Evolutionary conservation across 2,888 invertebrate genomes (phyloP).

Genomic region (Eristalinus aeneus): DNA sequence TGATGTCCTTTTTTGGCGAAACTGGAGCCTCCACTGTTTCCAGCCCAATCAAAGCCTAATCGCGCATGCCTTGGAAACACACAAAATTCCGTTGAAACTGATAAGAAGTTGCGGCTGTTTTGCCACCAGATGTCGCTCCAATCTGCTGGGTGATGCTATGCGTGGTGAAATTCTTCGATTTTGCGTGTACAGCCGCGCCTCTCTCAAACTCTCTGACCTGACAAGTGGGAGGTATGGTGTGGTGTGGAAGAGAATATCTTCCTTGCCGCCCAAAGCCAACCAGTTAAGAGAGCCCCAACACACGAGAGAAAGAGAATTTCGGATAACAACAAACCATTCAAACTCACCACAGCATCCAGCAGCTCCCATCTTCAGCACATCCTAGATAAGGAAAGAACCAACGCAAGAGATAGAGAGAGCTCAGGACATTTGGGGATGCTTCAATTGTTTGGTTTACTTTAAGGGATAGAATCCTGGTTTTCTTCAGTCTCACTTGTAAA

Average conservation of each 20-base stretch:
- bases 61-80: conserved; percentile 67
- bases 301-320: not conserved
- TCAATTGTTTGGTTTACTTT: conserved; percentile 73
- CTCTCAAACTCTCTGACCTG: not conserved
- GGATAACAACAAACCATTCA: conserved; percentile 33
- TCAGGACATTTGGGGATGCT: conserved; percentile 21
- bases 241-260: conserved; percentile 1
- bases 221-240: conserved; percentile 8
- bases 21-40: not conserved
- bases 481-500: conserved; percentile 80
- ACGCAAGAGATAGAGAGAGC: not conserved
- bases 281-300: conserved; percentile 11
- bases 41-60: conserved; percentile 13
- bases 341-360: conserved; percentile 57
- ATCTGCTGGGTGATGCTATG: conserved; percentile 35
- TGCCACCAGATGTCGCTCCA: conserved; percentile 42
- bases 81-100: conserved; percentile 29
- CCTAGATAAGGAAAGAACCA: conserved; percentile 7
- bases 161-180: conserved; percentile 53
- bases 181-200: conserved; percentile 45
- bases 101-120: conserved; percentile 40
- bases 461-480: conserved; percentile 77
- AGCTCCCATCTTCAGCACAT: conserved; percentile 40
- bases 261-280: not conserved
- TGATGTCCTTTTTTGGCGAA: not conserved